A percentile compares a stretch with the other conserved stretches of the same genome.
Conservation (phyloP, 2,797 vertebrate genomes). For the Platalea minor region DNA sequence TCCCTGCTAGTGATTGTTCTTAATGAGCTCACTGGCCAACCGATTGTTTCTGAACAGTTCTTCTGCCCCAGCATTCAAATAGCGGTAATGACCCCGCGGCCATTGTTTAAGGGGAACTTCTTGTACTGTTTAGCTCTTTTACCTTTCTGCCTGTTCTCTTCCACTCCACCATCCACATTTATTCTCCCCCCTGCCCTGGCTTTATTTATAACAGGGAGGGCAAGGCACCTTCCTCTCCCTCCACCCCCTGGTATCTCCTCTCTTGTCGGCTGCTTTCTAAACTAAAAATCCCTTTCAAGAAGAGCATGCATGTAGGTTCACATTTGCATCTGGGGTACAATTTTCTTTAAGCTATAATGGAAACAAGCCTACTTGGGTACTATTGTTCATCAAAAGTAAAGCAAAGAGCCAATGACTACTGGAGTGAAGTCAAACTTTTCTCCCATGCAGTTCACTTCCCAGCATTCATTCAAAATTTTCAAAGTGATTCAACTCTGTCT, state of each 20-base stretch:
- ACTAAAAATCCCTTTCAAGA: not conserved
- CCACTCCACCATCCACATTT: not conserved
- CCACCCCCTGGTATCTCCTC: not conserved
- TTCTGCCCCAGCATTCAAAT: not conserved
- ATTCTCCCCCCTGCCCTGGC: fast-evolving
- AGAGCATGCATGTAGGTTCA: not conserved
- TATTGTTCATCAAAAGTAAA: not conserved
- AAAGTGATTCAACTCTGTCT: not conserved
- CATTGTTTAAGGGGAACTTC: not conserved
- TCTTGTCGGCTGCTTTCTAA: not conserved
- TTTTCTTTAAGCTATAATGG: not conserved
- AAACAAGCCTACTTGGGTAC: not conserved
- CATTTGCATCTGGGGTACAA: not conserved
- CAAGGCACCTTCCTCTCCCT: not conserved
- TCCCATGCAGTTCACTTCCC: not conserved
- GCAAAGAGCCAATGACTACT: not conserved
- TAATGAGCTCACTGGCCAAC: not conserved
- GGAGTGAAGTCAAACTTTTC: not conserved
- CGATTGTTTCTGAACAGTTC: not conserved
- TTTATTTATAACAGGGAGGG: not conserved
- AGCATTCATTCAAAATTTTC: not conserved
- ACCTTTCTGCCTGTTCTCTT: not conserved
- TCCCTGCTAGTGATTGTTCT: not conserved
- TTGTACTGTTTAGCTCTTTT: not conserved
- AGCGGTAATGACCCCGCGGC: not conserved